Conservation (phyloP, 2,888 invertebrate genomes). For the Mactromeris polynyma region DNA sequence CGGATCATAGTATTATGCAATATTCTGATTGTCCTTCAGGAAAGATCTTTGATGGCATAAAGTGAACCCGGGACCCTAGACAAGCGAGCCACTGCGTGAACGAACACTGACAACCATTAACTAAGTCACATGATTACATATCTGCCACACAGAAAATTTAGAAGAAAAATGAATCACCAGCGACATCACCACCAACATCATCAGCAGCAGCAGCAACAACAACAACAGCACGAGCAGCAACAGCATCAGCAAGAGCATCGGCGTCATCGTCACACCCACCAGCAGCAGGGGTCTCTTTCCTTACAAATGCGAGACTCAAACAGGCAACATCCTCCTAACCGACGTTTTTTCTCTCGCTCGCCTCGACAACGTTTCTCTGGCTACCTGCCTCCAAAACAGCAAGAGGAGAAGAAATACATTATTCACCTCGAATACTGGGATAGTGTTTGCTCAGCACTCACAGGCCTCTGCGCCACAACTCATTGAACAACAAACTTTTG, state of each 20-base stretch:
- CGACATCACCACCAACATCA: constrained; percentile 47
- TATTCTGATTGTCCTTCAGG: neutral
- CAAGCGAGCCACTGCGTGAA: constrained; percentile 26
- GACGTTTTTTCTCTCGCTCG: constrained; percentile 62
- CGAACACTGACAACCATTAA: neutral
- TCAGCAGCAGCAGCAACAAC: constrained; percentile 47
- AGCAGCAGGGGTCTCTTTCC: neutral
- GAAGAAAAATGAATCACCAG: constrained; percentile 49
- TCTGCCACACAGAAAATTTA: constrained; percentile 60
- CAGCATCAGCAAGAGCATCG: constrained; percentile 45
- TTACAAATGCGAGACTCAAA: constrained; percentile 14
- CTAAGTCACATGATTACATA: constrained; percentile 35
- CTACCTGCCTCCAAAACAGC: constrained; percentile 69
- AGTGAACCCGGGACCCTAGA: constrained; percentile 37
- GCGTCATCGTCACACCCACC: constrained; percentile 20
- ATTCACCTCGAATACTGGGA: constrained; percentile 46
- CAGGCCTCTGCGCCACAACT: neutral
- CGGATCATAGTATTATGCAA: too few species aligned
- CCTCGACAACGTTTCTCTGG: constrained; percentile 65
- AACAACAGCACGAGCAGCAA: constrained; percentile 47
- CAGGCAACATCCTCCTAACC: constrained; percentile 39
- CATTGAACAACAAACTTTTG: neutral
- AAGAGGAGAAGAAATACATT: constrained; percentile 61
- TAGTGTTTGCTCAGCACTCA: neutral
- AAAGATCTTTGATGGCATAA: neutral